phyloP scores from a whole-genome alignment of 2,888 invertebrate genomes.

The Drosophila paramelanica region DNA sequence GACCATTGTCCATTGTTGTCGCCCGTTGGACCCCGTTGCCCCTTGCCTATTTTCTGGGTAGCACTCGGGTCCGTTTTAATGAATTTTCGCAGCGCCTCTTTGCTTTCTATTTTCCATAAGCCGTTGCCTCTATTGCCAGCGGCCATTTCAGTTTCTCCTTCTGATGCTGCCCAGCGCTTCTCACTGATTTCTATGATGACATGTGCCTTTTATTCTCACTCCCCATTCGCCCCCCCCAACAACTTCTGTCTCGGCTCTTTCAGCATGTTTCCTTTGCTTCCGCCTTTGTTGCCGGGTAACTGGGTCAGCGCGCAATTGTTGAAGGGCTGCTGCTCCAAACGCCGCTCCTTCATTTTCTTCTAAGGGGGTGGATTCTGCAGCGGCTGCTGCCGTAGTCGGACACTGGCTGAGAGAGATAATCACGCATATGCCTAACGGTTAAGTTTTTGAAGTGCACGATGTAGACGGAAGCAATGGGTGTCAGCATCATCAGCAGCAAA shows the following conservation, averaged over 20 bases:
- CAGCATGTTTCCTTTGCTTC: slow-evolving; percentile 77
- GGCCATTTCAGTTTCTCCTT: slow-evolving; percentile 45
- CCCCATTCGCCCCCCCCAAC: slow-evolving; percentile 6
- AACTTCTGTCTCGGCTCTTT: slow-evolving; percentile 57
- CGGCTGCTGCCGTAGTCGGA: slow-evolving; percentile 41
- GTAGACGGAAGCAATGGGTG: slow-evolving; percentile 60
- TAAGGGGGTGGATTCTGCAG: slow-evolving; percentile 35
- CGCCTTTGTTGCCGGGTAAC: slow-evolving; percentile 80
- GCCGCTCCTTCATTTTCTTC: slow-evolving; percentile 5
- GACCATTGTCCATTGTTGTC: slow-evolving; percentile 58
- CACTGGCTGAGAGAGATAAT: slow-evolving; percentile 69
- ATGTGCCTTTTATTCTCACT: slow-evolving; percentile 70
- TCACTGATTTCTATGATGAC: slow-evolving; percentile 79
- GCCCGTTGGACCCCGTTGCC: slow-evolving; percentile 5
- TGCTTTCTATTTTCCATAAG: slow-evolving; percentile 65
- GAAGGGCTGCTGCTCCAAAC: slow-evolving; percentile 54
- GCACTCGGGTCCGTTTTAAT: slow-evolving; percentile 65
- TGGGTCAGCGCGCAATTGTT: slow-evolving; percentile 80
- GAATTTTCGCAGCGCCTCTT: slow-evolving; percentile 70
- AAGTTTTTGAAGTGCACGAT: slow-evolving; percentile 74
- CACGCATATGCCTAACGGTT: slow-evolving; percentile 80
- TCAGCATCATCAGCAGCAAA: slow-evolving; percentile 59
- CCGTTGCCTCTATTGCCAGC: slow-evolving; percentile 68
- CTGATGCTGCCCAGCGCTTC: slow-evolving; percentile 51
- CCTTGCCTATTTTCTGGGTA: neutral